Percentiles rank a stretch among this genome's conserved stretches.
These are phyloP conservation scores for Leptosomus discolor DNA, from an alignment of 2,113 vertebrate species.

Conservation along the genomic window DNA sequence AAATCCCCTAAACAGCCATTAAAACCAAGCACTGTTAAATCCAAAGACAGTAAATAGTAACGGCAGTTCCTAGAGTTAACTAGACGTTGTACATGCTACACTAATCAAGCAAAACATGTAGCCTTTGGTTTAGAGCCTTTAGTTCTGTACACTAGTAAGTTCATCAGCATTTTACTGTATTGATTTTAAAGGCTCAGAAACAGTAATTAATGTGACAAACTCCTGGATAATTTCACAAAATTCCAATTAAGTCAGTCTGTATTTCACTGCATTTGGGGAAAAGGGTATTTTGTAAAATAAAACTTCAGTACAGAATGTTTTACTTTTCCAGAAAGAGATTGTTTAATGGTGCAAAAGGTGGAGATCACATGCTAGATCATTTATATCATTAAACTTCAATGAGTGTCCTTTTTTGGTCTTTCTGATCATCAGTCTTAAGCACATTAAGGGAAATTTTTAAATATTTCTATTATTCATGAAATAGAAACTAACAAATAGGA, in stretches of 20 bases:
- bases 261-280: background rate
- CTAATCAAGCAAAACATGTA: background rate
- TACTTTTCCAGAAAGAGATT: background rate
- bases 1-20: background rate
- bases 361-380: background rate
- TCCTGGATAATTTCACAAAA: background rate
- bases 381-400: background rate
- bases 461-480: background rate
- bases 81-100: background rate
- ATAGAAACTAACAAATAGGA: background rate
- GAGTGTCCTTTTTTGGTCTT: background rate
- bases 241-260: background rate
- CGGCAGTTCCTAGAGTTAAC: background rate
- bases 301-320: background rate
- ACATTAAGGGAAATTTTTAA: background rate
- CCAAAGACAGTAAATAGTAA: background rate
- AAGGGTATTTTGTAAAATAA: background rate
- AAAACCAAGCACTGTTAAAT: conserved; percentile 19
- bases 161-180: background rate
- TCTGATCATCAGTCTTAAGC: background rate
- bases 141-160: background rate
- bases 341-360: background rate
- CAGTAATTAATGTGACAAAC: background rate
- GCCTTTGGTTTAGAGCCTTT: background rate
- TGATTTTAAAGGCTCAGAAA: conserved; percentile 1